Conservation (phyloP, 2,113 vertebrate genomes). For the Nyctereutes procyonoides region DNA sequence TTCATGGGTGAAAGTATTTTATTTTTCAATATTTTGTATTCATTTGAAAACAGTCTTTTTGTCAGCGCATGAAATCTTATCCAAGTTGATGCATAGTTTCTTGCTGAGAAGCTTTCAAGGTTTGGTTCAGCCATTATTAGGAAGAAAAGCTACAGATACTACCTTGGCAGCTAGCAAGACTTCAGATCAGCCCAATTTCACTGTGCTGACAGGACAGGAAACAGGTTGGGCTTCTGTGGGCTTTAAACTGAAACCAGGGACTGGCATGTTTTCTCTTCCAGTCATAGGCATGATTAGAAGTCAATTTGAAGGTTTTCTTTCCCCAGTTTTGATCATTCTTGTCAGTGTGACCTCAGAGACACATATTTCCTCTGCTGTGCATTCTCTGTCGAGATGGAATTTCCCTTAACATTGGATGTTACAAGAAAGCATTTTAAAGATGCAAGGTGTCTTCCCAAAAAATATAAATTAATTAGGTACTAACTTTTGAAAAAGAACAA, state of each 20-base stretch:
- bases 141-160: background rate
- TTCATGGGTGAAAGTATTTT: background rate
- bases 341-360: background rate
- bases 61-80: background rate
- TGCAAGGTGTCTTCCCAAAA: background rate
- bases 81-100: background rate
- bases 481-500: background rate
- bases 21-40: constrained; percentile 43
- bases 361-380: background rate
- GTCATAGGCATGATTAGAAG: background rate
- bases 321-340: background rate
- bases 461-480: background rate
- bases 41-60: background rate
- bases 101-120: background rate
- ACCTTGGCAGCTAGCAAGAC: background rate
- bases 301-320: background rate
- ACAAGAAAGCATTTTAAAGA: constrained; percentile 11
- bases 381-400: background rate
- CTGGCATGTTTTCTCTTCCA: background rate
- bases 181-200: background rate
- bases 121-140: background rate
- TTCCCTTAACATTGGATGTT: background rate
- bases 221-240: background rate
- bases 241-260: background rate
- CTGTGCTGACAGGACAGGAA: background rate